Evolutionary conservation across 2,113 vertebrate genomes (phyloP).

Genomic region (Pholis gunnellus): DNA sequence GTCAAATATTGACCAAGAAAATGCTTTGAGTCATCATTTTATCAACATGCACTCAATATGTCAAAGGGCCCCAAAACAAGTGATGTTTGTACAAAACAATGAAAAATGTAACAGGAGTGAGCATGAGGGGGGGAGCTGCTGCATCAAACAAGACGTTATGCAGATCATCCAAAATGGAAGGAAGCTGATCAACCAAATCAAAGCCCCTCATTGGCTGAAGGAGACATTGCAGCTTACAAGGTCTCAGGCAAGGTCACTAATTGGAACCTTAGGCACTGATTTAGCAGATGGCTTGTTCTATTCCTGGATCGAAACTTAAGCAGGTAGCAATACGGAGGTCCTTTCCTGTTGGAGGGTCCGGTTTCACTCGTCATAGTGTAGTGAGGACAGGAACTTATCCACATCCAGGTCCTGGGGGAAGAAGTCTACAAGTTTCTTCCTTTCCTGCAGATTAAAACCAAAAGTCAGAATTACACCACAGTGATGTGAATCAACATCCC

Average conservation of each 20-base stretch:
- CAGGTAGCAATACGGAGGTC: constrained; percentile 30
- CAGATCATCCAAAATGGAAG: constrained; percentile 7
- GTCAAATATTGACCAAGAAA: constrained; percentile 80
- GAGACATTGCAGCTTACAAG: constrained; percentile 37
- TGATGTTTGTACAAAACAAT: constrained; percentile 11
- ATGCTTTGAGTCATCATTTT: constrained; percentile 43
- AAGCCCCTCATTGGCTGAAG: constrained; percentile 31
- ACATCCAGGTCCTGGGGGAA: constrained; percentile 98
- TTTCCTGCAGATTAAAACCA: constrained; percentile 84
- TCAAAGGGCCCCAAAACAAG: constrained; percentile 18
- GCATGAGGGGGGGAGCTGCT: constrained; percentile 8
- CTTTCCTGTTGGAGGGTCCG: constrained; percentile 23
- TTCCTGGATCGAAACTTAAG: constrained; percentile 63
- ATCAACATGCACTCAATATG: constrained; percentile 19
- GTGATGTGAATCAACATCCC: not conserved
- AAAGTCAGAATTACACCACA: constrained; percentile 10
- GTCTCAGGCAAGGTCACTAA: constrained; percentile 42
- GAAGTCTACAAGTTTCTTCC: constrained; percentile 89
- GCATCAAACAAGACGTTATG: constrained; percentile 21
- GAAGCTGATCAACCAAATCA: constrained; percentile 11
- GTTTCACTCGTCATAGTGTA: constrained; percentile 96
- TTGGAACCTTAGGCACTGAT: constrained; percentile 51
- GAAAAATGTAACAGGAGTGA: constrained; percentile 18
- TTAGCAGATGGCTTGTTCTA: constrained; percentile 71
- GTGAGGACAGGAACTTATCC: constrained; percentile 97